Conservation (phyloP, 2,113 vertebrate genomes). For the Oncorhynchus nerka region DNA sequence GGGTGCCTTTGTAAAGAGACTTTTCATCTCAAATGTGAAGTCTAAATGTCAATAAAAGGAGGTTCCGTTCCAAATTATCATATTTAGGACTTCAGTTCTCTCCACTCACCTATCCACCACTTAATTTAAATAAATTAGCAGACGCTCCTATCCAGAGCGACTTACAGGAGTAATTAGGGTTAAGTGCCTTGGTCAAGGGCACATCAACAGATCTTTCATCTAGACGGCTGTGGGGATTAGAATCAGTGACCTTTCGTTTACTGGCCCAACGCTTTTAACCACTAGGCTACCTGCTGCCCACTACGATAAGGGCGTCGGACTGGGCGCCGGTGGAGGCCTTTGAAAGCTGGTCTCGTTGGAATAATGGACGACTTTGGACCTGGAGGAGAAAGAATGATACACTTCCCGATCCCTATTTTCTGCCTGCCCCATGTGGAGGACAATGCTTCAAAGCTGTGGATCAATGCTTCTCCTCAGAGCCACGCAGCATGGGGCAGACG, state of each 20-base stretch:
- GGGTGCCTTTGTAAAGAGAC: neutral
- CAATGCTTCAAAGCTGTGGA: slow-evolving; percentile 23
- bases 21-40: neutral
- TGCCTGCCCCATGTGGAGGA: slow-evolving; percentile 26
- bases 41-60: neutral
- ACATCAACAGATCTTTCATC: too few species aligned
- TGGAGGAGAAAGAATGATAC: slow-evolving; percentile 7
- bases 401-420: slow-evolving; percentile 19
- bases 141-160: too few species aligned
- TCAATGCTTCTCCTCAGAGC: slow-evolving; percentile 3
- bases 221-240: too few species aligned
- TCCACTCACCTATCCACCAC: neutral
- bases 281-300: too few species aligned
- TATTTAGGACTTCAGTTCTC: neutral
- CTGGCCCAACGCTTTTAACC: too few species aligned
- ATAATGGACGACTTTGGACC: neutral
- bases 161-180: too few species aligned
- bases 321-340: neutral
- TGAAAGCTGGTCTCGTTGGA: neutral
- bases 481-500: slow-evolving; percentile 7
- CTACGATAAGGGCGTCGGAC: neutral
- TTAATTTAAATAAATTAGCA: neutral
- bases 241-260: too few species aligned
- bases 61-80: neutral
- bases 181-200: too few species aligned